Conservation (phyloP, 2,888 invertebrate species). For the Auanema freiburgensis region DNA sequence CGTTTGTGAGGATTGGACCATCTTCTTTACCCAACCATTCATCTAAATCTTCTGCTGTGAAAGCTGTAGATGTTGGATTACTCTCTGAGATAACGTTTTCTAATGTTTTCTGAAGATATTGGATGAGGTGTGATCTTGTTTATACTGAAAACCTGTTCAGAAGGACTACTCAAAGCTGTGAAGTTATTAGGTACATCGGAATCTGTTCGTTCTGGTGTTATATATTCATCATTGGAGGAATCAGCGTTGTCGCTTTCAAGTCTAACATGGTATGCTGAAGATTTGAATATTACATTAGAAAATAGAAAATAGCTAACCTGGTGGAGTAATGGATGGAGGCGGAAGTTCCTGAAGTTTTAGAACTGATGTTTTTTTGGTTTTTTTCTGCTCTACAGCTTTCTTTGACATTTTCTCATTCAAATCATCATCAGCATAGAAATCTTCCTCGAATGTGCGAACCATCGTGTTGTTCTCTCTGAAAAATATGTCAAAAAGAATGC, state of each 20-base stretch:
- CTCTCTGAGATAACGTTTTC: too few relatives aligned
- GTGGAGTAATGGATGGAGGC: conserved; percentile 10
- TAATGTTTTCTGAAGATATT: too few relatives aligned
- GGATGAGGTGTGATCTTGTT: too few relatives aligned
- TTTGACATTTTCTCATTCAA: conserved; percentile 33
- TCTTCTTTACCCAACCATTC: too few relatives aligned
- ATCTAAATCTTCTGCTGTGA: too few relatives aligned
- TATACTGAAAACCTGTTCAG: neutral
- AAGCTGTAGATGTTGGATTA: too few relatives aligned
- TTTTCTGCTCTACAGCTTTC: conserved; percentile 26
- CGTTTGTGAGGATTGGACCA: too few relatives aligned
- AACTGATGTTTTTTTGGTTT: conserved; percentile 2
- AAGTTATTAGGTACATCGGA: conserved; percentile 16
- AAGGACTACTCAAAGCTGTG: neutral
- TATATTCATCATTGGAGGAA: conserved; percentile 21
- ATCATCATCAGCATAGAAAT: conserved; percentile 51
- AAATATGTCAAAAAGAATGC: neutral
- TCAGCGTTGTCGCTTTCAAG: conserved; percentile 19
- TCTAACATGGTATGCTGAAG: conserved; percentile 21
- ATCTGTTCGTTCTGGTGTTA: conserved; percentile 20
- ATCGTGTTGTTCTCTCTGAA: conserved; percentile 39
- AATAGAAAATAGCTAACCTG: conserved; percentile 1
- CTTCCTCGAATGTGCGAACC: conserved; percentile 56
- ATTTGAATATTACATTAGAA: neutral
- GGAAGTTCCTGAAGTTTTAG: too few relatives aligned